Conservation (phyloP, 2,113 vertebrate species). For the Setophaga petechia region DNA sequence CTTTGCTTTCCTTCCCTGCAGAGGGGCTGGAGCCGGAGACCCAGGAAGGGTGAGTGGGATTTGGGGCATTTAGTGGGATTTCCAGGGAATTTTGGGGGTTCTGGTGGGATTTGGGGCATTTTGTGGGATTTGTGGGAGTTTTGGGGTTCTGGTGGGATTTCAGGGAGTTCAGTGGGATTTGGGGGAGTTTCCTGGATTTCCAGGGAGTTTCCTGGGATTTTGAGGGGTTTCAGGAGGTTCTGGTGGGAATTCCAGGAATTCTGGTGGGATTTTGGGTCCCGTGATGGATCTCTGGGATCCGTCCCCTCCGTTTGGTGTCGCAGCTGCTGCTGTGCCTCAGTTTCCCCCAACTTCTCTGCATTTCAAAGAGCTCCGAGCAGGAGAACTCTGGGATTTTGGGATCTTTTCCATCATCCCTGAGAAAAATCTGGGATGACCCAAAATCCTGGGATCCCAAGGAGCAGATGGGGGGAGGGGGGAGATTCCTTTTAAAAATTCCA, state of each 20-base stretch:
- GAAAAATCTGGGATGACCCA: neutral
- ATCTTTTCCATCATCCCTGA: neutral
- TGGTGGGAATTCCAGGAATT: neutral
- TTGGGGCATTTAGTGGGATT: neutral
- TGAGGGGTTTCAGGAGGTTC: too few relatives aligned
- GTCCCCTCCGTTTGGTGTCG: neutral
- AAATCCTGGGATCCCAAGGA: neutral
- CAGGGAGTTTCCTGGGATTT: neutral
- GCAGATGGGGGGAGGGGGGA: fast-evolving
- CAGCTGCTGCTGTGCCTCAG: neutral
- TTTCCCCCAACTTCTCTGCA: neutral
- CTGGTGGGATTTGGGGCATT: neutral
- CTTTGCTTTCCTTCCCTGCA: neutral
- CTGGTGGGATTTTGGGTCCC: neutral
- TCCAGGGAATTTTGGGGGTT: neutral
- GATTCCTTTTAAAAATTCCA: neutral
- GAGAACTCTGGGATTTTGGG: neutral
- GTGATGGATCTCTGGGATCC: neutral
- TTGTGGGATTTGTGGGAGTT: fast-evolving
- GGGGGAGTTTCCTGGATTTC: neutral
- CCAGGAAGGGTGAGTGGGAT: neutral
- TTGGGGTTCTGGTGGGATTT: neutral
- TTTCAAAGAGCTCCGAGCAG: neutral
- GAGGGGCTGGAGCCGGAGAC: neutral
- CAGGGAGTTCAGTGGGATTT: too few relatives aligned